Evolutionary conservation across 2,888 invertebrate species (phyloP), one percentile per base, ranked within the genome.

Genomic region (Sarcophaga variegata): DNA sequence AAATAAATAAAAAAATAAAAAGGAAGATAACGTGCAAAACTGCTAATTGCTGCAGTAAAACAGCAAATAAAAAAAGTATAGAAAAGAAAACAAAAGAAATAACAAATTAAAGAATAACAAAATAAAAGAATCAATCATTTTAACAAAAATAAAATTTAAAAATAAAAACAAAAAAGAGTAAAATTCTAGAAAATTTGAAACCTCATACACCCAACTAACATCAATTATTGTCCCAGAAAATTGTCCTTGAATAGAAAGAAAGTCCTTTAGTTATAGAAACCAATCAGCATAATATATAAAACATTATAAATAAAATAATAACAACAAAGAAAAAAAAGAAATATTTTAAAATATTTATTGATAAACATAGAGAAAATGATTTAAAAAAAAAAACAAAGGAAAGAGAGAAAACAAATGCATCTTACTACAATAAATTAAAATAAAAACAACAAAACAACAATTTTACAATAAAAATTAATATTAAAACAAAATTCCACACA

Each of bases 41-140:
- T 85, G 81, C 47, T 60, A 75, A 45, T 85, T 75, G 78, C 77
- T 85, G 79, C 70, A 71, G 64, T 47, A 49, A 66, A 81, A 72
- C 47, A 71, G 76, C 81, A 75, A 64, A 83, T 70, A 81, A 47
- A 8, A 20, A 62, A 69, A 67, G 70, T 59, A 49, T 64, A 59
- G 66, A 80, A 64, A 70, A 83, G 59, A 37, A 37, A 37, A 37
- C 37, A 37, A 37, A 37, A 37, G 37, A 37, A 37, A 37, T 37
- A 37, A 37, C 37, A 37, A 37, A 37, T 6, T 0, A 37, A 37
- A 27, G 27, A 37, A 37, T 37, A 37, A 37, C 2, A 37, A 37
- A 67, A 71, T 12, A 49, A 80, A 70, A 59, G 75, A 77, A 81
- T 70, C n/a, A 85, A 78, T 63, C 59, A 54, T 37, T 70, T 54